A percentile compares a stretch with the other conserved stretches of the same genome.
Evolutionary conservation across 2,113 vertebrate genomes (phyloP).

Genomic region (Hippocampus comes): DNA sequence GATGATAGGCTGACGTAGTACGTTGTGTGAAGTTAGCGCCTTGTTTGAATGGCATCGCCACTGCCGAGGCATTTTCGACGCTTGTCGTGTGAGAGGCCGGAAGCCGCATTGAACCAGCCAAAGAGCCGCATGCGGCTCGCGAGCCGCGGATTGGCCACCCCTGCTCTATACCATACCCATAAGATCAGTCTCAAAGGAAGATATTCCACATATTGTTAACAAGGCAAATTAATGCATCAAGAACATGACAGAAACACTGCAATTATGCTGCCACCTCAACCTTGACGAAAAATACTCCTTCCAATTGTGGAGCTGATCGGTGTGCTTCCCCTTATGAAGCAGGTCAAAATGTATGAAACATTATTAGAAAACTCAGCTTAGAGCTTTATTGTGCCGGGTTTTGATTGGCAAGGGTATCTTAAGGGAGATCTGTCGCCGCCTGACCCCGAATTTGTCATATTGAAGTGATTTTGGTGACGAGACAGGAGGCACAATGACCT

Average conservation of each 20-base stretch:
- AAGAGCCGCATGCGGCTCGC: too few species aligned
- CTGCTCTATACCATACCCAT: not conserved
- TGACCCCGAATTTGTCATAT: conserved; percentile 66
- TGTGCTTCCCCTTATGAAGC: conserved; percentile 42
- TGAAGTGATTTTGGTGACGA: conserved; percentile 74
- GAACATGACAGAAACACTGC: conserved; percentile 3
- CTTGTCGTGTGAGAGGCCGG: too few species aligned
- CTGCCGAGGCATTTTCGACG: too few species aligned
- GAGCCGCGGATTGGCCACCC: too few species aligned
- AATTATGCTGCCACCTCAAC: conserved; percentile 32
- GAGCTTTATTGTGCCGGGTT: conserved; percentile 32
- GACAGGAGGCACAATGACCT: conserved; percentile 72
- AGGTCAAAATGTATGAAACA: conserved; percentile 37
- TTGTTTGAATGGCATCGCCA: too few species aligned
- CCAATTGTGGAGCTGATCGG: conserved; percentile 45
- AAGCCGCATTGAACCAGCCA: too few species aligned
- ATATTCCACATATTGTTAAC: not conserved
- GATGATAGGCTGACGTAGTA: too few species aligned
- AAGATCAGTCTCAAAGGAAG: not conserved
- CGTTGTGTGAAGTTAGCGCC: too few species aligned
- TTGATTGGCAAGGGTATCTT: conserved; percentile 67
- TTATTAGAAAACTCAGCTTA: conserved; percentile 54
- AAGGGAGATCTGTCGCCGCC: conserved; percentile 49
- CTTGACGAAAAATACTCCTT: conserved; percentile 38
- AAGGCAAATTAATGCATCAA: not conserved